These are phyloP conservation scores for Sceloporus tristichus DNA, from an alignment of 2,113 vertebrate species.

Conservation along the genomic window DNA sequence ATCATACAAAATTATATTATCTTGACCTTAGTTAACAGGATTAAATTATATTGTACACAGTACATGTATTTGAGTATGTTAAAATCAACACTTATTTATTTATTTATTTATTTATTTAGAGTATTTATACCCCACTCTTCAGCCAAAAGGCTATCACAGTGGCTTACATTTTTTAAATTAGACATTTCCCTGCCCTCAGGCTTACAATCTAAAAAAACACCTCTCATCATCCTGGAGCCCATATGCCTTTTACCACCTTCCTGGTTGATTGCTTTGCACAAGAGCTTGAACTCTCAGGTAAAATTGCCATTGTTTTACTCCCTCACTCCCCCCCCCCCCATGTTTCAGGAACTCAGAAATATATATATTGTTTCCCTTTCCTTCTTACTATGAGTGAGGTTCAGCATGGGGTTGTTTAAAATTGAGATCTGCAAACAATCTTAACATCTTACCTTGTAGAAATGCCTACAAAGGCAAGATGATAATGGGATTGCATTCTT, in stretches of 20 bases:
- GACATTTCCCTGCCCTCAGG: too few relatives aligned
- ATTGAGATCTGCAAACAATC: not conserved
- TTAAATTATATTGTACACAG: not conserved
- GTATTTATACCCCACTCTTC: too few relatives aligned
- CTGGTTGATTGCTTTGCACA: not conserved
- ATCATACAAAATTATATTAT: not conserved
- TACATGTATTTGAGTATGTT: not conserved
- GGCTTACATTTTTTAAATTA: too few relatives aligned
- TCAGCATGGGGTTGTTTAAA: not conserved
- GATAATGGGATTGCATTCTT: not conserved
- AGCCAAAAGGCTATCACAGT: too few relatives aligned
- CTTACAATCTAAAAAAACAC: not conserved
- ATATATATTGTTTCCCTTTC: not conserved
- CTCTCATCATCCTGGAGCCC: not conserved
- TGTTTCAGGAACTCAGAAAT: not conserved
- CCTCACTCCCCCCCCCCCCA: accelerated
- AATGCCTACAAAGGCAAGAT: not conserved
- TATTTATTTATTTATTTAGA: too few relatives aligned
- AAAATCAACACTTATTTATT: not conserved
- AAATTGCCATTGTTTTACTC: not conserved
- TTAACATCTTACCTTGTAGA: not conserved
- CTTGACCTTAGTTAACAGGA: not conserved
- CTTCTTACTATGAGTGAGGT: not conserved
- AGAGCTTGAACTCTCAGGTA: not conserved
- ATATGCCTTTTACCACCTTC: not conserved